phyloP scores from a whole-genome alignment of 1,140 invertebrate genomes.

The Philotrypesis tridentata region DNA sequence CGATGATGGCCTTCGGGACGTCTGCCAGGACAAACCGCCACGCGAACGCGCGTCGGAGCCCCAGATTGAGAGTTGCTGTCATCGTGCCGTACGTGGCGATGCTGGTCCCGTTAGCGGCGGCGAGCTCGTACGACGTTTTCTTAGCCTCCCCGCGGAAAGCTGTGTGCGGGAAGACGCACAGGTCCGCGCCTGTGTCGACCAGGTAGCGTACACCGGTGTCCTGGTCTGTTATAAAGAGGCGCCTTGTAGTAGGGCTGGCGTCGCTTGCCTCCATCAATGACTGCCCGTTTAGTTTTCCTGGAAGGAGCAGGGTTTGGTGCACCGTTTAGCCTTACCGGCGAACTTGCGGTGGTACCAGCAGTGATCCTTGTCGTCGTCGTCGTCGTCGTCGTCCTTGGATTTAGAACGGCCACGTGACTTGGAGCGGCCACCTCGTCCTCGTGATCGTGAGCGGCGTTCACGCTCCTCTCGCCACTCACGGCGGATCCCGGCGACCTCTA shows the following conservation, averaged over 20 bases:
- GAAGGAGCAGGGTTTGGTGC: slow-evolving; percentile 26
- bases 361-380: neutral
- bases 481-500: neutral
- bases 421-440: neutral
- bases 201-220: slow-evolving; percentile 23
- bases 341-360: slow-evolving; percentile 27
- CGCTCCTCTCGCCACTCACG: neutral
- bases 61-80: no score
- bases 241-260: neutral
- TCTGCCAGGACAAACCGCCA: slow-evolving; percentile 67
- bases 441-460: neutral
- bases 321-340: slow-evolving; percentile 2
- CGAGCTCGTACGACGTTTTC: slow-evolving; percentile 52
- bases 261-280: slow-evolving; percentile 42
- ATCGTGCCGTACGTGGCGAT: slow-evolving; percentile 63
- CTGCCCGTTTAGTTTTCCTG: slow-evolving; percentile 37
- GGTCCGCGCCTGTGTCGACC: slow-evolving; percentile 49
- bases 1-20: slow-evolving; percentile 54
- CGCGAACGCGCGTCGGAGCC: slow-evolving; percentile 56
- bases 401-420: neutral
- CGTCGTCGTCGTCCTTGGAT: neutral
- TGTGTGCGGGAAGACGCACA: slow-evolving; percentile 36
- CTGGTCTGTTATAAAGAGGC: slow-evolving; percentile 49
- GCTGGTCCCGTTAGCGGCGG: slow-evolving; percentile 51
- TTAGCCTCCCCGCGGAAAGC: neutral